Evolutionary conservation across 1,140 invertebrate species (phyloP), one percentile per base, ranked within the genome.

Genomic region (Schlechtendalia chinensis): DNA sequence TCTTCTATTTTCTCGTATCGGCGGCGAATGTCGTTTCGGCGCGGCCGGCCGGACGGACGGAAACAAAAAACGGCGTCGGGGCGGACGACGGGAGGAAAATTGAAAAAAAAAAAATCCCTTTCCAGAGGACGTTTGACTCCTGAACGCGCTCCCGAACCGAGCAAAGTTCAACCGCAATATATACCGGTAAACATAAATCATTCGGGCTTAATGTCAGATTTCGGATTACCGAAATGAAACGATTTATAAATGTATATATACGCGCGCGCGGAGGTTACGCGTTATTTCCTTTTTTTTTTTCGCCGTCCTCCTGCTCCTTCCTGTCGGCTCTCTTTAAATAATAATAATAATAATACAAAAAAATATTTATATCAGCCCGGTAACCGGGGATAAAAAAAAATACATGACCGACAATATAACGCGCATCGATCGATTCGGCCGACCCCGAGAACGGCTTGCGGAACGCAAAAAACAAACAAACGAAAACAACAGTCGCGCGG

Each of bases 131-230:
- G 63, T 79, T 79, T 79, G 75, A 79, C 75, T 79, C 75, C 75
- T 79, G 75, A 79, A 79, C 75, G 58, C 58, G 19, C n/a, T n/a
- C n/a, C n/a, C n/a, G 75, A 79, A 39, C 61, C 47, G 27, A 79
- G 75, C 75, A 79, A 79, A 79, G 75, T 79, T 79, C 75, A 79
- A 58, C 56, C 75, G 29, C 75, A 79, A 79, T 79, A 79, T 63
- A 79, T 79, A 79, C 75, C 56, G 75, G 75, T 79, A 79, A 79
- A 79, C 75, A 79, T 79, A 79, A 79, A 79, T 79, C 75, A 79
- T 79, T 79, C 58, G 75, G 39, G 75, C 58, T 79, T 79, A 79
- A 79, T 56, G 75, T 79, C 75, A 79, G 75, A 79, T 79, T 79
- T 79, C 39, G 75, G 75, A 79, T 79, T 79, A 79, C 75, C 56